A percentile compares a stretch with the other conserved stretches of the same genome.
Evolutionary conservation across 2,888 invertebrate genomes (phyloP).

Genomic region (Lasius platythorax): DNA sequence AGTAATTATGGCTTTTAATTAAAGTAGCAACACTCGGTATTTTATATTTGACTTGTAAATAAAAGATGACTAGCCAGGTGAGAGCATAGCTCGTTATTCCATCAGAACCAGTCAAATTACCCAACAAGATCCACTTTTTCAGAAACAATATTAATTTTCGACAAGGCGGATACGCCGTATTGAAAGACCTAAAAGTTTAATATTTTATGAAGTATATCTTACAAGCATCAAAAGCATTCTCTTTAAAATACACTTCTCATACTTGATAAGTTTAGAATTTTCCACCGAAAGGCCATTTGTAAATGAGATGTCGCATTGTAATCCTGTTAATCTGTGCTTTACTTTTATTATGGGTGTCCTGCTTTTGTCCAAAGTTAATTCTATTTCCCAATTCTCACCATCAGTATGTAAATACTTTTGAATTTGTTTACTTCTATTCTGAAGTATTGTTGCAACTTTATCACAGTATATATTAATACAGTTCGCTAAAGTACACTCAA

Average conservation of each 20-base stretch:
- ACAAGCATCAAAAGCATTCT: neutral
- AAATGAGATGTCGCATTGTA: conserved; percentile 89
- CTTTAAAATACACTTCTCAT: conserved; percentile 45
- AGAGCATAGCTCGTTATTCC: conserved; percentile 87
- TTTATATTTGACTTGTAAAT: conserved; percentile 86
- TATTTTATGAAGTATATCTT: neutral
- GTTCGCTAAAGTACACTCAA: neutral
- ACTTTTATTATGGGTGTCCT: conserved; percentile 89
- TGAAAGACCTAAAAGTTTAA: conserved; percentile 82
- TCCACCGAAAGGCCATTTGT: conserved; percentile 88
- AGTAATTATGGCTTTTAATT: conserved; percentile 65
- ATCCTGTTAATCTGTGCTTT: conserved; percentile 85
- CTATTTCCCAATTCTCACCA: conserved; percentile 78
- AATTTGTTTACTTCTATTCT: conserved; percentile 26
- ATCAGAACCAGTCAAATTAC: conserved; percentile 79
- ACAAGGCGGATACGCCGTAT: conserved; percentile 84
- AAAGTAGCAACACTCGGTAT: conserved; percentile 85
- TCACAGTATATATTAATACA: no score
- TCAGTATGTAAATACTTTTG: conserved; percentile 61
- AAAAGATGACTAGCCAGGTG: conserved; percentile 88
- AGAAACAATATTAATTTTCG: conserved; percentile 87
- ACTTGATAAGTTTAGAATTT: conserved; percentile 87
- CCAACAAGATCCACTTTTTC: conserved; percentile 87
- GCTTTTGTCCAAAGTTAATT: conserved; percentile 85
- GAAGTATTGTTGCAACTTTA: neutral